A percentile compares a stretch with the other conserved stretches of the same genome.
phyloP scores from a whole-genome alignment of 2,888 invertebrate genomes.

The Dyspetes luteomarginatus region DNA sequence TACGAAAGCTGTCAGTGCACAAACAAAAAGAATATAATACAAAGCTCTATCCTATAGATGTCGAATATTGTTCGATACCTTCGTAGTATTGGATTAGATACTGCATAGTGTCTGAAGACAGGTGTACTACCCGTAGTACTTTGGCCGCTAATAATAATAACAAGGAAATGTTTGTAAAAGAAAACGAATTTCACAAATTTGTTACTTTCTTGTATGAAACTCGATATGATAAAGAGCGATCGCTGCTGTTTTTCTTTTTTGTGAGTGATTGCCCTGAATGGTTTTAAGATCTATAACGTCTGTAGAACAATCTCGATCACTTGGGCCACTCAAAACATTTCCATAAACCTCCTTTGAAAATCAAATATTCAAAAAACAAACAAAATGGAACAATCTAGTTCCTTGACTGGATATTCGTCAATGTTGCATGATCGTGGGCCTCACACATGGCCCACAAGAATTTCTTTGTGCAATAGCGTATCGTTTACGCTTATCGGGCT shows the following conservation, averaged over 20 bases:
- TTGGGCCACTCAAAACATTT: neutral
- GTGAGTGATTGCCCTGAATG: slow-evolving; percentile 3
- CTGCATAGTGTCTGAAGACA: slow-evolving; percentile 74
- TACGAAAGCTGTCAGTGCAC: slow-evolving; percentile 21
- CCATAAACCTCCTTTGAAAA: no score
- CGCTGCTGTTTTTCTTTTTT: no score
- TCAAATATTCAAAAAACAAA: no score
- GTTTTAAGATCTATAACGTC: neutral
- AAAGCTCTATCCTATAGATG: slow-evolving; percentile 53
- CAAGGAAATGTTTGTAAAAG: slow-evolving; percentile 41
- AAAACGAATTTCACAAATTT: slow-evolving; percentile 6
- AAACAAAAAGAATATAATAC: slow-evolving; percentile 5
- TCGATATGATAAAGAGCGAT: slow-evolving; percentile 25
- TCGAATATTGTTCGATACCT: slow-evolving; percentile 68
- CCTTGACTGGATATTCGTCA: no score
- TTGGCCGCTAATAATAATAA: slow-evolving; percentile 71
- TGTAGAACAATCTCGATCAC: neutral
- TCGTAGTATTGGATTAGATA: slow-evolving; percentile 74
- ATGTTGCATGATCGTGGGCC: no score
- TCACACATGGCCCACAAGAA: no score
- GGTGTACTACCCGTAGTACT: slow-evolving; percentile 71
- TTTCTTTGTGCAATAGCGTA: no score
- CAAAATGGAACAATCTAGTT: no score
- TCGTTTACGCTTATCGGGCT: no score
- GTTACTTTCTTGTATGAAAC: neutral